Evolutionary conservation across 2,888 invertebrate species (phyloP).

Genomic region (Sycophila texana): DNA sequence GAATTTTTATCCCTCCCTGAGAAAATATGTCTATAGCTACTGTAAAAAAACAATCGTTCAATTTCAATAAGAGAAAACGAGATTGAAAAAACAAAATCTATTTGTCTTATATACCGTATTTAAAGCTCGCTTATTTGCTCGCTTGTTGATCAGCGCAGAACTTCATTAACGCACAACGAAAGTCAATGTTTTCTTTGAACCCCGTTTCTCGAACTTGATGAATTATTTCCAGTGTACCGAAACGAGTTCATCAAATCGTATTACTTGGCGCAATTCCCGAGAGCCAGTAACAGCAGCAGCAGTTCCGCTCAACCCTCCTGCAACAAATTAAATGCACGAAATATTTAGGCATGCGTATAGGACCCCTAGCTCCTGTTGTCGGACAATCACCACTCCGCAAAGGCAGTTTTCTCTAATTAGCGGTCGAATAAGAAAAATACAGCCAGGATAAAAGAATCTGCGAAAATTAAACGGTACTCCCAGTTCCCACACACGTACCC

Average conservation of each 20-base stretch:
- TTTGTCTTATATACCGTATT: too few species aligned
- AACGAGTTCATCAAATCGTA: slow-evolving; percentile 11
- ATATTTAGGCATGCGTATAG: background rate
- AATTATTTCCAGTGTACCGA: slow-evolving; percentile 18
- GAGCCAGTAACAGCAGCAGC: background rate
- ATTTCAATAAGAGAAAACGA: background rate
- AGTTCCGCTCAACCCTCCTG: too few species aligned
- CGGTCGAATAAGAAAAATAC: too few species aligned
- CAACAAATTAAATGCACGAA: slow-evolving; percentile 10
- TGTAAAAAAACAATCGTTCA: background rate
- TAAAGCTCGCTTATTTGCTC: too few species aligned
- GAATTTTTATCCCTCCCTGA: background rate
- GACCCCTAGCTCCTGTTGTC: background rate
- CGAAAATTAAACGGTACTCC: background rate
- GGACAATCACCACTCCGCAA: too few species aligned
- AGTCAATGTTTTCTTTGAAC: background rate
- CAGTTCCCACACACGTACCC: too few species aligned
- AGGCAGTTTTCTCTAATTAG: background rate
- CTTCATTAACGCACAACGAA: too few species aligned
- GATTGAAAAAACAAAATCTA: background rate
- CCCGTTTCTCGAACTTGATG: slow-evolving; percentile 6
- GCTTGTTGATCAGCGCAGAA: too few species aligned
- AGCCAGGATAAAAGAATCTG: too few species aligned
- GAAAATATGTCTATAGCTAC: background rate
- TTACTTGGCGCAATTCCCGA: slow-evolving; percentile 29